A percentile compares a stretch with the other conserved stretches of the same genome.
Evolutionary conservation across 2,888 invertebrate genomes (phyloP).

Genomic region (Polyommatus icarus): DNA sequence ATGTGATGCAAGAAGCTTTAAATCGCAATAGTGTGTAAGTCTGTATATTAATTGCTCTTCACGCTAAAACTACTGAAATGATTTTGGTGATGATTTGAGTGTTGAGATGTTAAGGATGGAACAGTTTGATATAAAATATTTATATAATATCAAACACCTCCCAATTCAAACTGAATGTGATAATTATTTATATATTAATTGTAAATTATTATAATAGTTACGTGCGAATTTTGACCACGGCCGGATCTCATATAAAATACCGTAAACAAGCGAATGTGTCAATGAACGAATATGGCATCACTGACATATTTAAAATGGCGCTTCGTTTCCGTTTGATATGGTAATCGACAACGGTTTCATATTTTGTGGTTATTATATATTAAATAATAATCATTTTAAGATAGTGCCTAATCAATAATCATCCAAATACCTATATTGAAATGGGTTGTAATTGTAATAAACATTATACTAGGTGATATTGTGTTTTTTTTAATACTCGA

Average conservation of each 20-base stretch:
- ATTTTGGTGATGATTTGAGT: too few relatives aligned
- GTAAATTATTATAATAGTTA: too few relatives aligned
- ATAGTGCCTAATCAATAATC: not conserved
- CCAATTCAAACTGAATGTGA: too few relatives aligned
- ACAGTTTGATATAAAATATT: too few relatives aligned
- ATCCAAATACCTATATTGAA: not conserved
- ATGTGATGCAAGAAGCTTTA: not conserved
- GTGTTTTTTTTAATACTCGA: too few relatives aligned
- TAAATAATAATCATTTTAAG: not conserved
- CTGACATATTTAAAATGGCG: slow-evolving; percentile 15
- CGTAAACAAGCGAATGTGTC: slow-evolving; percentile 1
- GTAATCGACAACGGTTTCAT: slow-evolving; percentile 12
- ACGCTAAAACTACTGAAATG: too few relatives aligned
- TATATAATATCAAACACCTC: too few relatives aligned
- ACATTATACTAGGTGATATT: too few relatives aligned
- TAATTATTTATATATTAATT: too few relatives aligned
- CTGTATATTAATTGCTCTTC: not conserved
- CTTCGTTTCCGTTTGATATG: slow-evolving; percentile 26
- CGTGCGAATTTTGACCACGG: not conserved
- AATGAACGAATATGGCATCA: slow-evolving; percentile 19
- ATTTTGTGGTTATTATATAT: slow-evolving; percentile 7
- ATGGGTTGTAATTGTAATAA: not conserved
- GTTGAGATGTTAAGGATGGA: too few relatives aligned
- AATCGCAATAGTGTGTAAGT: not conserved
- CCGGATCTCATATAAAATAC: not conserved